Evolutionary conservation across 2,113 vertebrate genomes (phyloP).

Genomic region (Chaetura pelagica): DNA sequence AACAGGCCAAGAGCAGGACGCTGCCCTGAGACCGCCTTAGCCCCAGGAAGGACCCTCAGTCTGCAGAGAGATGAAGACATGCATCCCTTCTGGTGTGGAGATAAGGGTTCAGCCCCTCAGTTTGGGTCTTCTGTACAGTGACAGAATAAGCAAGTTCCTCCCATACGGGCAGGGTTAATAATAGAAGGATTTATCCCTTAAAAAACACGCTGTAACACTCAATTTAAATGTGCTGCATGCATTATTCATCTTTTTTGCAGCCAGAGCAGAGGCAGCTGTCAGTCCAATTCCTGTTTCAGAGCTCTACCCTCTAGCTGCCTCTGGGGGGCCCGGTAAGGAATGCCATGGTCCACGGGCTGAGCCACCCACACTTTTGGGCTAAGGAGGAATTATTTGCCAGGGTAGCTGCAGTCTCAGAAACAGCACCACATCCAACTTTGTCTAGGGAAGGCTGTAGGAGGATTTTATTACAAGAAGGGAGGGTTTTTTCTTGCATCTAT

Average conservation of each 20-base stretch:
- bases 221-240: conserved; percentile 13
- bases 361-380: accelerated
- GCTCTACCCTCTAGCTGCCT: conserved; percentile 19
- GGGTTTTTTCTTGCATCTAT: background rate
- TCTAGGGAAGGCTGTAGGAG: background rate
- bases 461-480: background rate
- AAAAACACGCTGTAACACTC: background rate
- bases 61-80: background rate
- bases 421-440: background rate
- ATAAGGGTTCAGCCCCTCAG: background rate
- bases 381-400: background rate
- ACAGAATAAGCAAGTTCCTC: background rate
- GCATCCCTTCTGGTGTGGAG: background rate
- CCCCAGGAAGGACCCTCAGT: background rate
- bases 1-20: background rate
- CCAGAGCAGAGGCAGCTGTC: background rate
- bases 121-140: background rate
- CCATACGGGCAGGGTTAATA: background rate
- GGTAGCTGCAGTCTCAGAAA: background rate
- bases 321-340: background rate
- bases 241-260: conserved; percentile 51
- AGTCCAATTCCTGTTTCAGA: background rate
- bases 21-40: background rate
- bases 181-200: background rate
- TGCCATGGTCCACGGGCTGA: background rate